Evolutionary conservation across 2,888 invertebrate genomes (phyloP), one percentile per base, ranked within the genome.

Genomic region (Octodonta nipae): DNA sequence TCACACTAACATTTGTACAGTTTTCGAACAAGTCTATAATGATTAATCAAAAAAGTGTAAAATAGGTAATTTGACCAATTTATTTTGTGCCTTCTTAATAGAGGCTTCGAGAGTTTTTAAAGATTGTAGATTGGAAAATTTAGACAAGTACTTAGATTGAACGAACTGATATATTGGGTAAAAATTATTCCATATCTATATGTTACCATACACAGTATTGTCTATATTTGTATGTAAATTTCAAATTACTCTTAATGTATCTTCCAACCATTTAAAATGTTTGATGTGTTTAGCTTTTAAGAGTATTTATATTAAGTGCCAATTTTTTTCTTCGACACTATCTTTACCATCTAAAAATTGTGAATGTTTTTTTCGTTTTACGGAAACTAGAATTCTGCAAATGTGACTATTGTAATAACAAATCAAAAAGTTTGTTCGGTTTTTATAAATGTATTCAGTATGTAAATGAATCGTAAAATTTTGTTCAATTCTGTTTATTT

Each of bases 21-120:
- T n/a, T n/a, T n/a, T n/a, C n/a, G n/a, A n/a, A n/a, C n/a, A n/a
- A n/a, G n/a, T n/a, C n/a, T n/a, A n/a, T n/a, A n/a, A n/a, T n/a
- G n/a, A n/a, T n/a, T n/a, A n/a, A n/a, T n/a, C 22, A 22, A 22
- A 26, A 27, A 11, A 32, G 24, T 25, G 30, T 27, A 36, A n/a
- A 27, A 34, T 37, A 44, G 38, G 34, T 35, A 39, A 53, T 51
- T 50, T 53, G 58, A 60, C 60, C 60, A 60, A 60, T 55, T 59
- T 58, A 55, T 47, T 54, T 60, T 57, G 60, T 59, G 60, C 60
- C 60, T 60, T 59, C 58, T 55, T 58, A n/a, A 52, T 45, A 54
- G 54, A 54, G 56, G 58, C 55, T 53, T 58, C 46, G 44, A 40
- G 47, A 50, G 45, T n/a, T n/a, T n/a, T n/a, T n/a, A n/a, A n/a